Percentiles rank a stretch among this genome's conserved stretches.
Evolutionary conservation across 2,888 invertebrate genomes (phyloP).

Genomic region (Calliphora vomitoria): DNA sequence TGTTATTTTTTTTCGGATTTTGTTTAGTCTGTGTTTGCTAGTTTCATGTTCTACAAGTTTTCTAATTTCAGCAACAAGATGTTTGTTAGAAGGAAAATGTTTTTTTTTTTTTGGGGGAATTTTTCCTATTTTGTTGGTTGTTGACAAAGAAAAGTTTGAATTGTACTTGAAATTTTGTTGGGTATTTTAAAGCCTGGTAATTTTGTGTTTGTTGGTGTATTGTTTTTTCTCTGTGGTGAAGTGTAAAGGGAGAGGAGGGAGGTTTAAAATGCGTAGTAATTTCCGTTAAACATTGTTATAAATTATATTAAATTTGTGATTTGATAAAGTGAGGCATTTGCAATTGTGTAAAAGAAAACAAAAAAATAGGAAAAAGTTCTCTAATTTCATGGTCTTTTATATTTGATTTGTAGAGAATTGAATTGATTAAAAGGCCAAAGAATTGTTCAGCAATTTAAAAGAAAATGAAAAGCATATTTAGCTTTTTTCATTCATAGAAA

Average conservation of each 20-base stretch:
- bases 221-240: neutral
- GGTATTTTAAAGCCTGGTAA: slow-evolving; percentile 48
- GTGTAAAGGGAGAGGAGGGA: neutral
- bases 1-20: slow-evolving; percentile 74
- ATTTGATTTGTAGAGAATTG: slow-evolving; percentile 53
- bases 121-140: slow-evolving; percentile 18
- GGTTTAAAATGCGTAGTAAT: slow-evolving; percentile 79
- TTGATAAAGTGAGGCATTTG: slow-evolving; percentile 57
- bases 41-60: slow-evolving; percentile 74
- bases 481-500: too few relatives aligned
- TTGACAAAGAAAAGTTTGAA: slow-evolving; percentile 64
- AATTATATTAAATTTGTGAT: slow-evolving; percentile 81
- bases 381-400: slow-evolving; percentile 70
- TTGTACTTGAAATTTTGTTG: slow-evolving; percentile 46
- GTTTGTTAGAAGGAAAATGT: slow-evolving; percentile 20
- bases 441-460: neutral
- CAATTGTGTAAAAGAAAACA: neutral
- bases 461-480: neutral
- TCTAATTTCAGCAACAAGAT: slow-evolving; percentile 72
- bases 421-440: slow-evolving; percentile 33
- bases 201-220: slow-evolving; percentile 32
- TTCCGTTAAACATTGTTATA: slow-evolving; percentile 83
- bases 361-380: neutral
- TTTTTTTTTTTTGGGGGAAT: neutral
- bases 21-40: slow-evolving; percentile 45